Evolutionary conservation across 1,140 invertebrate genomes (phyloP), one percentile per base, ranked within the genome.

Genomic region (Drosophila sturtevanti): DNA sequence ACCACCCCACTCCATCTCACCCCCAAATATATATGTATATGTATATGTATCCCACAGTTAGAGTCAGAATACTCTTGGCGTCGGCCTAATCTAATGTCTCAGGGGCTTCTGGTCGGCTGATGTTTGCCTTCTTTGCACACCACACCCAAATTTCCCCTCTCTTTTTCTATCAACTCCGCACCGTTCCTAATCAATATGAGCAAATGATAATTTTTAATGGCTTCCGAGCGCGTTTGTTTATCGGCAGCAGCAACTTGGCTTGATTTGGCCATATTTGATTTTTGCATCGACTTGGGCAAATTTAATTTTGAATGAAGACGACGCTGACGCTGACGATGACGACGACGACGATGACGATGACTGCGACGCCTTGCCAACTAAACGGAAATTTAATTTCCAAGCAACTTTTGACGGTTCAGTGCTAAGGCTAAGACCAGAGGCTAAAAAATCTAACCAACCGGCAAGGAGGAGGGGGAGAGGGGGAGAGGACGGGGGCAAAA

Each of bases 201-300:
- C 81, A 76, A 89, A 89, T 85, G 86, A 81, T 85, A 89, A 89
- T 81, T 89, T 89, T 85, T 89, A 89, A 89, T 82, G 79, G 81
- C 81, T 90, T 80, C 77, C 79, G 68, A 86, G 71, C 78, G 86
- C 78, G 76, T 89, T 81, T 90, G 86, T 85, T 90, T 85, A 85
- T 74, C 79, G 72, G 65, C 75, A 18, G 41, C 41, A 48, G 41
- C 72, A 70, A 61, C 65, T 69, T 84, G 54, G 78, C 67, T 31
- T 89, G 81, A 84, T 89, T 89, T 89, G 77, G 75, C 60, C 63
- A 68, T 72, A 66, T 76, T 85, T 64, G 76, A 81, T 77, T 87
- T 48, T 77, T 38, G 63, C 41, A 69, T 18, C 59, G 59, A 61
- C 75, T 10, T 31, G 60, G 56, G 81, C 68, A 89, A 89, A 89